Base-by-base conservation (phyloP, 2,797 vertebrate species). In the Aphelocoma californica region DNA sequence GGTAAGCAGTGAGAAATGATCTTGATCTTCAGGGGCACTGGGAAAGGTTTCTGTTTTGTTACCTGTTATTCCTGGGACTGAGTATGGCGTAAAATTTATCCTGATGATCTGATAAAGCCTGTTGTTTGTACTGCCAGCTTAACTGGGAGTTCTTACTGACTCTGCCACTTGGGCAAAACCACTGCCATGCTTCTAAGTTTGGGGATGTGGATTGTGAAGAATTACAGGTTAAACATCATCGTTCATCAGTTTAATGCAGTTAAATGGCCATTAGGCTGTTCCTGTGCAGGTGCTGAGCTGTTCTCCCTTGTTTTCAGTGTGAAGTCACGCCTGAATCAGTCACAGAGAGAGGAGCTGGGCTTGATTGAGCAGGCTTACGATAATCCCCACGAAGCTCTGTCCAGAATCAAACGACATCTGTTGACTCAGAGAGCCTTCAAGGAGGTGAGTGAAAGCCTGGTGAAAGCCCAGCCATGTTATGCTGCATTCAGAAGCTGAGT, bases 401-500 rank as follows among this genome's bases (percentile, higher is more conserved):
- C 99, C 95, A 99, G 99, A 95, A 99, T 99, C 98, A 99, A 99
- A 84, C 99, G 99, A 98, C 99, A 99, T 97, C 98, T 99, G 74
- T 98, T 99, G 93, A 99, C 99, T 42, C 99, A 99, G 98, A 98
- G 99, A 98, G 99, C 99, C 56, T 99, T 99, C 97, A 99, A 99
- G 96, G 99, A 99, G 98, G 99, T 99, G 90, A 97, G 97, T 28
- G 34, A 42, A 66, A 56, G 28, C 83, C 24, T 21, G n/a, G 25
- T 71, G 61, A 70, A 81, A 48, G 12, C 69, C 19, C 29, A 54
- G 5, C 64, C 6, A 2, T 1, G 18, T 73, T 71, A 14, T 0
- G 1, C 58, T 84, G 62, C 44, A 4, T 64, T 54, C 23, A 26
- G 73, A 54, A 82, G 2, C 64, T 58, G 17, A 74, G 7, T 25